A percentile compares a stretch with the other conserved stretches of the same genome.
These are phyloP conservation scores for Mus spretus DNA, from an alignment of 2,797 vertebrate species.

Conservation along the genomic window DNA sequence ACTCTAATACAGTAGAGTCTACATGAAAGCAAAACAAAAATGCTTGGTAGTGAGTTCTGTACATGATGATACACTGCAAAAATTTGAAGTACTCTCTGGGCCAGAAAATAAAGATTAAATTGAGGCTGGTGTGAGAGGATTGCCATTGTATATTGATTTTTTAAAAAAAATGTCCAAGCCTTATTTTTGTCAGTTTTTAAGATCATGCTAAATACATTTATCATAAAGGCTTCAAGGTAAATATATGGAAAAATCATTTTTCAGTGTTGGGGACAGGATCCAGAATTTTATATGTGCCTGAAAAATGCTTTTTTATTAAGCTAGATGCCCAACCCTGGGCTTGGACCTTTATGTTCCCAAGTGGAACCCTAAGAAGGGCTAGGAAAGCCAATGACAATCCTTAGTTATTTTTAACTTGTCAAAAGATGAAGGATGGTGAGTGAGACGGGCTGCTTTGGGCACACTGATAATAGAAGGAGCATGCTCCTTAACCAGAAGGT, in stretches of 20 bases:
- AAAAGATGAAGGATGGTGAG: neutral
- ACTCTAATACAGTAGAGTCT: neutral
- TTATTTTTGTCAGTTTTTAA: constrained; percentile 46
- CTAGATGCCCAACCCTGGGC: neutral
- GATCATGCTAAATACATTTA: constrained; percentile 23
- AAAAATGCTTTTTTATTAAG: neutral
- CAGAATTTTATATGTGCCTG: neutral
- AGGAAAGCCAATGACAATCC: neutral
- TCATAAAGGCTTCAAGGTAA: constrained; percentile 33
- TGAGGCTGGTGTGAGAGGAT: neutral
- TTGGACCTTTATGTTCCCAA: constrained; percentile 18
- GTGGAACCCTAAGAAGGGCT: constrained; percentile 12
- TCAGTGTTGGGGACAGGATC: neutral
- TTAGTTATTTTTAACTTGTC: constrained; percentile 10
- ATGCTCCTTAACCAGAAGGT: neutral
- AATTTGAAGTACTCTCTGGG: constrained; percentile 38
- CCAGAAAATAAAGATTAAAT: constrained; percentile 37
- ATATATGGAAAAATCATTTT: neutral
- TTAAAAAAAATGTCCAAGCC: constrained; percentile 1
- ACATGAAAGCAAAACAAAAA: constrained; percentile 66
- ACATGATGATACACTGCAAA: constrained; percentile 35
- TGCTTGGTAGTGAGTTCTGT: constrained; percentile 34
- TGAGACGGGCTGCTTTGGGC: neutral
- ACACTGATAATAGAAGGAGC: neutral
- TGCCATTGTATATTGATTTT: constrained; percentile 60